Conservation (phyloP, 2,113 vertebrate genomes). For the Acinonyx jubatus region DNA sequence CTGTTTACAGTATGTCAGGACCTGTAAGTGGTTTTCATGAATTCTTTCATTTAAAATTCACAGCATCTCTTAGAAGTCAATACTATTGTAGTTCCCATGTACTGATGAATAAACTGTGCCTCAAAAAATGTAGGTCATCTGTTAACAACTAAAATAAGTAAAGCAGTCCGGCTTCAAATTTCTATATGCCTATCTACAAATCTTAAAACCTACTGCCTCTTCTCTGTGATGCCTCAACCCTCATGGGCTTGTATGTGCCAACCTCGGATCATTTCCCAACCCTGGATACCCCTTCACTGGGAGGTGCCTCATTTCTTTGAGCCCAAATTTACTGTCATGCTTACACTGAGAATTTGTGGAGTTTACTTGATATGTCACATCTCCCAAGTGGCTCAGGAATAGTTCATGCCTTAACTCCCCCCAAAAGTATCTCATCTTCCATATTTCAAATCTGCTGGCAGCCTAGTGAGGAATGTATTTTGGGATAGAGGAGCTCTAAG, state of each 20-base stretch:
- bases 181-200: not conserved
- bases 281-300: not conserved
- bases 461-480: not conserved
- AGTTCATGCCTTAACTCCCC: not conserved
- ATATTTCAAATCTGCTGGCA: not conserved
- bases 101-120: not conserved
- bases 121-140: not conserved
- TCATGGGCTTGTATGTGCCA: not conserved
- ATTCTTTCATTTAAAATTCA: not conserved
- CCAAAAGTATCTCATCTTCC: not conserved
- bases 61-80: not conserved
- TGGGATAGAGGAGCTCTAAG: not conserved
- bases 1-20: not conserved
- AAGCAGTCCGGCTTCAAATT: not conserved
- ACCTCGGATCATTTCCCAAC: not conserved
- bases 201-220: not conserved
- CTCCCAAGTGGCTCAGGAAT: not conserved
- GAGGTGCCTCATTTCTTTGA: not conserved
- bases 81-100: not conserved
- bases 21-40: not conserved
- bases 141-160: not conserved
- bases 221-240: not conserved
- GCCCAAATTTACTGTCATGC: not conserved
- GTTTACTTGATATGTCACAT: not conserved
- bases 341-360: not conserved